Base-by-base conservation (phyloP, 1,140 invertebrate genomes). In the Antheraea pernyi region DNA sequence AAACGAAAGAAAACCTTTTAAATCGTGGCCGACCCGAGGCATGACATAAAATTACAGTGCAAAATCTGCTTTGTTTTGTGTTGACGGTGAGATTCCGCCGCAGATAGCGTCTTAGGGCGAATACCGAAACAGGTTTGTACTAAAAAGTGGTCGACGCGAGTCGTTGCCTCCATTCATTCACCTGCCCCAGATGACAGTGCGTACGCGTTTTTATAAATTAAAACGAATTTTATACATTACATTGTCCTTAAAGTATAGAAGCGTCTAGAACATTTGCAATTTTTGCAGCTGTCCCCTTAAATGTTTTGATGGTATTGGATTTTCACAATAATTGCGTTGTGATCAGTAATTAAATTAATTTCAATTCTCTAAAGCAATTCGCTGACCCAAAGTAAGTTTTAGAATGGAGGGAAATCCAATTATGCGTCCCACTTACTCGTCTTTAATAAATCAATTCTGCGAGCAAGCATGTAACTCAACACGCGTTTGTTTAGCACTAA, bases 151-250 rank as follows among this genome's bases (percentile, higher is more conserved):
- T 67, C 75, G 66, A 36, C 64, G 46, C 65, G 39, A 70, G 63
- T 77, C 75, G 68, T 79, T 79, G 77, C 68, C 39, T 65, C 74
- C 77, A 82, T 78, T 77, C 75, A 82, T 79, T 73, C 74, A 72
- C 74, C 71, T 72, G 67, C 18, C 46, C 36, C 68, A 68, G 59
- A 78, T 74, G 65, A 73, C 70, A 73, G 63, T 64, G 65, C 69
- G 71, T 65, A 36, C 53, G 53, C 48, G 69, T 75, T 81, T 81
- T 77, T 75, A 67, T 65, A 70, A 66, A 70, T 68, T 59, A 19
- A 13, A 37, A 68, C 53, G 53, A 59, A 72, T 59, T 70, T 69
- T 73, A 67, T 63, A 71, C 69, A 69, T 73, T 65, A 61, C 68
- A 74, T 77, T 53, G 61, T 75, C 75, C 72, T 77, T 73, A 58